Evolutionary conservation across 2,113 vertebrate species (phyloP).

Genomic region (Orcinus orca): DNA sequence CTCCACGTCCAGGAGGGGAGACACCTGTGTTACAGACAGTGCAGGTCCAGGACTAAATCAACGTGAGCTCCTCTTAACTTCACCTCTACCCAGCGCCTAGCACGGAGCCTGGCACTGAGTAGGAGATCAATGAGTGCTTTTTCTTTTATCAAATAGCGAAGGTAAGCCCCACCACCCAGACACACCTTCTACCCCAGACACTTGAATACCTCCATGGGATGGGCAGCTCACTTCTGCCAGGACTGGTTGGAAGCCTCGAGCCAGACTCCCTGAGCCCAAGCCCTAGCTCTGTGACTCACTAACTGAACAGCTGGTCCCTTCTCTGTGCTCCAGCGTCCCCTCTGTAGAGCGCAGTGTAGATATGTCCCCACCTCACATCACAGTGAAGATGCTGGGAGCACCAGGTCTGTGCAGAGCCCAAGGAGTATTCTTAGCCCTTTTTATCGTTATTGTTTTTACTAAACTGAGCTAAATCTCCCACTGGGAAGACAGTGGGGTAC

Average conservation of each 20-base stretch:
- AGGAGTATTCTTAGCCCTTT: background rate
- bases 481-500: background rate
- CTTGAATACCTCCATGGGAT: background rate
- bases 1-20: background rate
- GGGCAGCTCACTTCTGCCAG: background rate
- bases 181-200: background rate
- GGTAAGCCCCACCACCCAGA: background rate
- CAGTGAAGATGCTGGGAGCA: background rate
- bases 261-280: background rate
- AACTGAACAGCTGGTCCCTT: background rate
- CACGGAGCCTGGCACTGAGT: background rate
- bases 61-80: background rate
- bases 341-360: fast-evolving
- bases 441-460: background rate
- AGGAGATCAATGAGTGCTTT: background rate
- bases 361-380: background rate
- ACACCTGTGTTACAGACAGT: background rate
- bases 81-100: background rate
- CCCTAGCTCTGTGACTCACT: background rate
- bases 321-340: background rate
- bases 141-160: background rate
- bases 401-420: background rate
- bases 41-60: too few species aligned
- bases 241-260: background rate
- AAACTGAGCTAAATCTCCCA: background rate